phyloP scores from a whole-genome alignment of 2,888 invertebrate species.

The Malacosoma neustria region DNA sequence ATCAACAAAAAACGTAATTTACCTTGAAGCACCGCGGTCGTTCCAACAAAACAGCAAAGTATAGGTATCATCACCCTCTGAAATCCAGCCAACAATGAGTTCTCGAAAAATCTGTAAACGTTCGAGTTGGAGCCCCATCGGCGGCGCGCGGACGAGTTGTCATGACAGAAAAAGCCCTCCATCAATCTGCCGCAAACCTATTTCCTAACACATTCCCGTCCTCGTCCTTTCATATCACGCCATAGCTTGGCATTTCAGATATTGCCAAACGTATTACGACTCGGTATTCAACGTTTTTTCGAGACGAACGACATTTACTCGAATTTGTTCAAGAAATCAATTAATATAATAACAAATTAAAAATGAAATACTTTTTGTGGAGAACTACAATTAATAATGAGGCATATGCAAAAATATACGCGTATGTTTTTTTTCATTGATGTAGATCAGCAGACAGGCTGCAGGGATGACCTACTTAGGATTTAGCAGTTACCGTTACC shows the following conservation, averaged over 20 bases:
- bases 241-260: conserved; percentile 37
- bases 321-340: conserved; percentile 2
- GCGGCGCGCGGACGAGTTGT: conserved; percentile 37
- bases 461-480: no score
- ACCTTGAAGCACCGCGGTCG: conserved; percentile 10
- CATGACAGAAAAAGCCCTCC: conserved; percentile 57
- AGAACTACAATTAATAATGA: no score
- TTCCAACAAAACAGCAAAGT: conserved; percentile 21
- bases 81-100: conserved; percentile 31
- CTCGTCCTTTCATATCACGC: conserved; percentile 43
- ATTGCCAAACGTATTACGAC: conserved; percentile 38
- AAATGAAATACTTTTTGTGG: no score
- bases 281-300: conserved; percentile 30
- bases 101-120: conserved; percentile 41
- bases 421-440: no score
- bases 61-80: conserved; percentile 28
- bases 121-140: conserved; percentile 36
- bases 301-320: conserved; percentile 8
- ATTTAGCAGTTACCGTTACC: no score
- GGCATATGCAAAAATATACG: no score
- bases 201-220: conserved; percentile 43
- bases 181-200: conserved; percentile 51
- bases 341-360: no score
- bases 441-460: no score
- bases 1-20: conserved; percentile 6